Conservation (phyloP, 2,797 vertebrate species). For the Xiphorhynchus erythropygius region DNA sequence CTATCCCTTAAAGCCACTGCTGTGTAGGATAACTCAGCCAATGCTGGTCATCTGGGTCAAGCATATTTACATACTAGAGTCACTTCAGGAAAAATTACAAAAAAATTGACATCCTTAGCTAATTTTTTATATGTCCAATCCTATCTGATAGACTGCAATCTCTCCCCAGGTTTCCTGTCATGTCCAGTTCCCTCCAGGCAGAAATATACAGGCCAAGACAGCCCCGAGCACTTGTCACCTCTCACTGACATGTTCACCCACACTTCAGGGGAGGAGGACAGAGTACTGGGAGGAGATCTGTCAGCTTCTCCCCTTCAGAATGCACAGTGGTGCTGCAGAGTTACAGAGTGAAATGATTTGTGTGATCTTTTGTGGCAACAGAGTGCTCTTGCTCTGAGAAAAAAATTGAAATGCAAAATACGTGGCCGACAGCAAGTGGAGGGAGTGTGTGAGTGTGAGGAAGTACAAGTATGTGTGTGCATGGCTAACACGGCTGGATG, state of each 20-base stretch:
- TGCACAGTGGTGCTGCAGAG: not conserved
- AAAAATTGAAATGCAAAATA: not conserved
- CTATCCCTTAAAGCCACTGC: not conserved
- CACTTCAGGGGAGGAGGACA: not conserved
- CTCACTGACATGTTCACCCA: not conserved
- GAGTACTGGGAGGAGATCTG: not conserved
- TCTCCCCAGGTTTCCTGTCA: not conserved
- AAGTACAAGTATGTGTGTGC: accelerated
- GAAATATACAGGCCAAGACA: not conserved
- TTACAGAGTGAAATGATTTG: not conserved
- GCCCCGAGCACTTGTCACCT: not conserved
- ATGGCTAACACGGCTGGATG: no score
- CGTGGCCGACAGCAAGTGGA: not conserved
- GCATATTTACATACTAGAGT: not conserved
- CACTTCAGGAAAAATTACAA: not conserved
- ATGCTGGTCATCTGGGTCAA: not conserved
- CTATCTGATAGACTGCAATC: not conserved
- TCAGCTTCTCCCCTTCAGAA: not conserved
- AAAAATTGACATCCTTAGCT: not conserved
- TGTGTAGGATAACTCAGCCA: not conserved
- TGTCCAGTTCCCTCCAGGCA: not conserved
- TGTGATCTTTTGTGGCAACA: not conserved
- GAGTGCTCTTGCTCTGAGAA: not conserved
- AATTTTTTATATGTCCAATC: not conserved
- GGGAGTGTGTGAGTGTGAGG: not conserved